Conservation (phyloP, 2,888 invertebrate species). For the Dasysyrphus albostriatus region DNA sequence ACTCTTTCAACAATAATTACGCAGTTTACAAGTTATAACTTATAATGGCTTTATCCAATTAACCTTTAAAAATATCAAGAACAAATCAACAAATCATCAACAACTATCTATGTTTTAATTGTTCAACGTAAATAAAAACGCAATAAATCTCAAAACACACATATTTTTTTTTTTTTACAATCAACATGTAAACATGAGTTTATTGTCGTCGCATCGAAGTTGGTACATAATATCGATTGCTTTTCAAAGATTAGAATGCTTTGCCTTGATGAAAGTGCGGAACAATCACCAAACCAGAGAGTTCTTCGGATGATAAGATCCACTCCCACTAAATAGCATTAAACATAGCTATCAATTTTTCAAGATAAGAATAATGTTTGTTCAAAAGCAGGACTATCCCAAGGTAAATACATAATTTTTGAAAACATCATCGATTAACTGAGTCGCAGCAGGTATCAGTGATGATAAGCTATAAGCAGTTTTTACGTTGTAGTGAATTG, state of each 20-base stretch:
- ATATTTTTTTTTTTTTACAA: not conserved
- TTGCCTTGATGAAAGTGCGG: slow-evolving; percentile 1
- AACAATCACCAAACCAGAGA: not conserved
- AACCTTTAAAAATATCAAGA: slow-evolving; percentile 14
- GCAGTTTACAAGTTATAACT: not conserved
- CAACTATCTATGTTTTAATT: not conserved
- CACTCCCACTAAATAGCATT: slow-evolving; percentile 3
- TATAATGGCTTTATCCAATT: not conserved
- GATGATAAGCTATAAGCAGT: not conserved
- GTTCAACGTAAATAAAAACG: slow-evolving; percentile 3
- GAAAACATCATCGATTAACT: not conserved
- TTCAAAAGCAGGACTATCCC: not conserved
- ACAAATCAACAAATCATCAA: not conserved
- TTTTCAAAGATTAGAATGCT: not conserved
- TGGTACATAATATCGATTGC: not conserved
- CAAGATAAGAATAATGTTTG: not conserved
- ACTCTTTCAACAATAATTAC: slow-evolving; percentile 1
- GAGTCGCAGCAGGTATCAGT: not conserved
- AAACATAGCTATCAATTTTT: not conserved
- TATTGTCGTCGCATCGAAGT: not conserved
- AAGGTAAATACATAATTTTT: not conserved
- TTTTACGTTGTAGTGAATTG: not conserved
- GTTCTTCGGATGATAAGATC: slow-evolving; percentile 15
- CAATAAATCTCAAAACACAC: slow-evolving; percentile 20
- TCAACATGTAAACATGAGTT: slow-evolving; percentile 2